Evolutionary conservation across 2,113 vertebrate species (phyloP).

Genomic region (Baryphthengus martii): DNA sequence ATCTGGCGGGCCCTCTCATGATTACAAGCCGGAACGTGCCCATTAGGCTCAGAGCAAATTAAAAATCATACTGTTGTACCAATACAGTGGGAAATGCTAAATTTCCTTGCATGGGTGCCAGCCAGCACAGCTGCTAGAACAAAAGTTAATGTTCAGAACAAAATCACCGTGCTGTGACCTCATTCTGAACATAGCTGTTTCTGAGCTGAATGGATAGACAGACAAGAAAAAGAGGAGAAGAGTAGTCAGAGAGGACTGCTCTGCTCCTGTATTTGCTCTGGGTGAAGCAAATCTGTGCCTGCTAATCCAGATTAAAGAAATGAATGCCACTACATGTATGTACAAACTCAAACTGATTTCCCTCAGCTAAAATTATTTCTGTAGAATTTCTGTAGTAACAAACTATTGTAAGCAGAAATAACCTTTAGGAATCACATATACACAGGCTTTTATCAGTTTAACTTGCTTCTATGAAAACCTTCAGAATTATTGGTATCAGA

Average conservation of each 20-base stretch:
- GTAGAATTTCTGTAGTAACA: not conserved
- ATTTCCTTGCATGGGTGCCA: conserved; percentile 39
- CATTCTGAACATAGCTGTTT: not conserved
- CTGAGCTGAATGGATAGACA: not conserved
- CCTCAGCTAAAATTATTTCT: not conserved
- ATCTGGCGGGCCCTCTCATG: not conserved
- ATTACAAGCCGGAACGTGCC: not conserved
- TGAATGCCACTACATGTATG: not conserved
- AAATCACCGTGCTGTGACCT: not conserved
- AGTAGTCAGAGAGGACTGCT: not conserved
- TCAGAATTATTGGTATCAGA: not conserved
- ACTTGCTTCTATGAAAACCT: not conserved
- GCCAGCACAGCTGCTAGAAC: conserved; percentile 40
- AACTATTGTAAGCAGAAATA: not conserved
- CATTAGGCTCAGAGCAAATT: conserved; percentile 17
- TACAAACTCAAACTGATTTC: not conserved
- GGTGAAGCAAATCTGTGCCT: not conserved
- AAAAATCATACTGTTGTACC: conserved; percentile 7
- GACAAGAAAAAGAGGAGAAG: not conserved
- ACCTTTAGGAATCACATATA: not conserved
- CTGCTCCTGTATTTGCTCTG: not conserved
- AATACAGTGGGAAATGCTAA: conserved; percentile 7
- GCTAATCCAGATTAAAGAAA: not conserved
- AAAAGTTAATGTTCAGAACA: conserved; percentile 29
- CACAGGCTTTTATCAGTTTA: not conserved